These are phyloP conservation scores for Drosophila nigromelanica DNA, from an alignment of 1,140 invertebrate species.

Conservation along the genomic window DNA sequence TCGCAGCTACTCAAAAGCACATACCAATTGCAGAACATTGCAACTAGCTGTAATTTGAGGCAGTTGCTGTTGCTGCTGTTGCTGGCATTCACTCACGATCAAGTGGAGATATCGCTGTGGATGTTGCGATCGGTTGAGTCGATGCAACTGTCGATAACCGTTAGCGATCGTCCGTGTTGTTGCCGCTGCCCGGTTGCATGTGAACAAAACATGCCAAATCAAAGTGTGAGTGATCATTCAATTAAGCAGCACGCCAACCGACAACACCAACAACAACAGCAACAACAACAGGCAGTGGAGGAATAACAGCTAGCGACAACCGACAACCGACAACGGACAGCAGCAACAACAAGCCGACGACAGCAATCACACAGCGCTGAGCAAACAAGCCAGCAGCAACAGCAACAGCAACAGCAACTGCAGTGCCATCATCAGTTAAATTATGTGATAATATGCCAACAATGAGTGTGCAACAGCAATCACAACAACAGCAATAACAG, in stretches of 20 bases:
- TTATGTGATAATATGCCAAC: constrained; percentile 82
- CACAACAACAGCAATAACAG: constrained; percentile 26
- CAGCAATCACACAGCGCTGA: constrained; percentile 55
- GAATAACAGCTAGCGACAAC: too few relatives aligned
- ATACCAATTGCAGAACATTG: constrained; percentile 5
- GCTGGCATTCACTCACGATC: constrained; percentile 47
- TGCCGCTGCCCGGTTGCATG: constrained; percentile 24
- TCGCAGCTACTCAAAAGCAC: not conserved
- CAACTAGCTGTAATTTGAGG: constrained; percentile 46
- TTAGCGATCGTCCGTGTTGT: constrained; percentile 39
- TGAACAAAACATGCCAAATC: constrained; percentile 73
- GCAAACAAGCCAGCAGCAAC: constrained; percentile 49
- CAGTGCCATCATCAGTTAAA: constrained; percentile 79
- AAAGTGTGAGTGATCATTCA: constrained; percentile 82
- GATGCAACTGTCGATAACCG: constrained; percentile 54
- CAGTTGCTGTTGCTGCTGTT: constrained; percentile 20
- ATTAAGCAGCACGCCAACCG: constrained; percentile 72
- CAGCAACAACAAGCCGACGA: constrained; percentile 32
- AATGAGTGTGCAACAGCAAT: constrained; percentile 74
- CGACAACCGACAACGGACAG: constrained; percentile 2
- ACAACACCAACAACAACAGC: constrained; percentile 15
- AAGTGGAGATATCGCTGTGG: constrained; percentile 31
- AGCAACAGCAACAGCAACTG: constrained; percentile 55
- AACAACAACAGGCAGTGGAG: constrained; percentile 4
- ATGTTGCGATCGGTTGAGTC: constrained; percentile 37